Evolutionary conservation across 2,797 vertebrate species (phyloP).

Genomic region (Ctenosaura bakeri): DNA sequence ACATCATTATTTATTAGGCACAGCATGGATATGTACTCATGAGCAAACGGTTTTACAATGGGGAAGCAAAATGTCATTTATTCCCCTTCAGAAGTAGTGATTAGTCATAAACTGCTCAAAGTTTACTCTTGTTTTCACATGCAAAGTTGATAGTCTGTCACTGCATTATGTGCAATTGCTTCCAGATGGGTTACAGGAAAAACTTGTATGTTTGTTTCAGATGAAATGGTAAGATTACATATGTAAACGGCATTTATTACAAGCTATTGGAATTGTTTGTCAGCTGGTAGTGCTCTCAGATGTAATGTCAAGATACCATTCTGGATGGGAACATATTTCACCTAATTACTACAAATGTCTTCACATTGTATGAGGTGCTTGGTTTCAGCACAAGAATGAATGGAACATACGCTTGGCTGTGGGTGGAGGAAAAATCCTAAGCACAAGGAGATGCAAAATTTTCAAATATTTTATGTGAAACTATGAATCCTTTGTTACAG

Average conservation of each 20-base stretch:
- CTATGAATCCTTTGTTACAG: not conserved
- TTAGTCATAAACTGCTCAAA: constrained; percentile 51
- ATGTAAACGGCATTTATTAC: constrained; percentile 56
- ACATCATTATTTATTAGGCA: not conserved
- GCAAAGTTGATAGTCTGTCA: constrained; percentile 37
- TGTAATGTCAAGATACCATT: constrained; percentile 52
- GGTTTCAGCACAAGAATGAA: not conserved
- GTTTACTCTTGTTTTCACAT: constrained; percentile 62
- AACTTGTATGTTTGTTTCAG: constrained; percentile 45
- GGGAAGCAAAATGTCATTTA: constrained; percentile 53
- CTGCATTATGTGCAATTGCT: constrained; percentile 3
- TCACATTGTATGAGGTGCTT: not conserved
- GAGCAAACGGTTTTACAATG: constrained; percentile 41
- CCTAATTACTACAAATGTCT: not conserved
- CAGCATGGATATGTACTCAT: constrained; percentile 25
- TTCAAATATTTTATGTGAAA: not conserved
- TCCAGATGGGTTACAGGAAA: constrained; percentile 35
- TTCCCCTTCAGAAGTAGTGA: constrained; percentile 57
- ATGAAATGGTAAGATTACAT: constrained; percentile 51
- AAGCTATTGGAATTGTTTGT: constrained; percentile 53
- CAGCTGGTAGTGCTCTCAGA: constrained; percentile 47
- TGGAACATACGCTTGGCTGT: not conserved
- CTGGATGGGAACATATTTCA: not conserved
- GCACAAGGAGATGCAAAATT: not conserved
- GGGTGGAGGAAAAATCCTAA: not conserved